A percentile compares a stretch with the other conserved stretches of the same genome.
Evolutionary conservation across 2,797 vertebrate genomes (phyloP).

Genomic region (Chrosomus eos): DNA sequence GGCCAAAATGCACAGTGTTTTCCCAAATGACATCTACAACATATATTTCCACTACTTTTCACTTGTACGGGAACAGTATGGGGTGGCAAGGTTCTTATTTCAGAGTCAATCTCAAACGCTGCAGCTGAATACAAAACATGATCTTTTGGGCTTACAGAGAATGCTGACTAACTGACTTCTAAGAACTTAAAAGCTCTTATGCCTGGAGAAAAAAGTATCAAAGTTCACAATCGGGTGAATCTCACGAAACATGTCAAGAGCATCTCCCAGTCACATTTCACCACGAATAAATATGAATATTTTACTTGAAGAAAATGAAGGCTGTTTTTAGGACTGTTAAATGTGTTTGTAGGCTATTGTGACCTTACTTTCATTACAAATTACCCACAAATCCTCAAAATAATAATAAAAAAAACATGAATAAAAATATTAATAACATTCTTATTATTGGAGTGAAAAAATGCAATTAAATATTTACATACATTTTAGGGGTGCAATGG

Average conservation of each 20-base stretch:
- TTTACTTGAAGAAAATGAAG: background rate
- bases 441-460: background rate
- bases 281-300: background rate
- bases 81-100: constrained; percentile 5
- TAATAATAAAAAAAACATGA: background rate
- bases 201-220: constrained; percentile 28
- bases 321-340: background rate
- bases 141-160: constrained; percentile 15
- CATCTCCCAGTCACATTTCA: background rate
- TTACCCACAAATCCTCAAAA: background rate
- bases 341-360: background rate
- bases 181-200: constrained; percentile 44
- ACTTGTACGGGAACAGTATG: background rate
- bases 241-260: background rate
- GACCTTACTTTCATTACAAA: background rate
- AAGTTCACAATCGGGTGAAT: constrained; percentile 43
- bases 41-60: constrained; percentile 30
- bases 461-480: background rate
- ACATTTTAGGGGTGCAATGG: background rate
- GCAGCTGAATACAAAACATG: constrained; percentile 34
- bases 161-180: constrained; percentile 30
- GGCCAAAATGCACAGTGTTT: background rate
- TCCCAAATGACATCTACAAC: constrained; percentile 38
- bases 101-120: constrained; percentile 8
- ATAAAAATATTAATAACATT: background rate